A percentile compares a stretch with the other conserved stretches of the same genome.
Conservation (phyloP, 2,888 invertebrate species). For the Standfussiana lucernea region DNA sequence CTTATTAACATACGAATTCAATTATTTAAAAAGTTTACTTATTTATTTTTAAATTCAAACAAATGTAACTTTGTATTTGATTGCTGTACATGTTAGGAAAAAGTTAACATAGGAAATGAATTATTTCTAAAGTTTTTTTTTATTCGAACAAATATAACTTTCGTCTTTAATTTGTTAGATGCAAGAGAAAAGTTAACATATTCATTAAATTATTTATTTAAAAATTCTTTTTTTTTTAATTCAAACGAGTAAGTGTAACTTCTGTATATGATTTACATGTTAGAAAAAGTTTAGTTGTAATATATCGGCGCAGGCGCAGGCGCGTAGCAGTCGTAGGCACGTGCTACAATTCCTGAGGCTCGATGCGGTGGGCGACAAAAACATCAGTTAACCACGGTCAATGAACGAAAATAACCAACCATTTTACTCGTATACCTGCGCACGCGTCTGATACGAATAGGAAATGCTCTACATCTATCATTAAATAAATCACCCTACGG, state of each 20-base stretch:
- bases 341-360: conserved; percentile 57
- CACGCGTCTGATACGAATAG: conserved; percentile 68
- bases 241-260: conserved; percentile 3
- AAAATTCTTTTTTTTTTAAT: not conserved
- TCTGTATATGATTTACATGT: conserved; percentile 40
- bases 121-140: conserved; percentile 10
- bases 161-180: conserved; percentile 41
- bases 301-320: conserved; percentile 56
- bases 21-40: conserved; percentile 16
- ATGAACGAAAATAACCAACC: conserved; percentile 81
- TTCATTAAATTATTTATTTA: conserved; percentile 11
- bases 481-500: conserved; percentile 70
- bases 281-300: conserved; percentile 46
- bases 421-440: conserved; percentile 70
- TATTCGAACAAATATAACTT: conserved; percentile 15
- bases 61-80: conserved; percentile 21
- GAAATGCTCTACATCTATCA: conserved; percentile 68
- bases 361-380: conserved; percentile 76
- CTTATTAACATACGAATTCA: conserved; percentile 30
- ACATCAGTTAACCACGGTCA: conserved; percentile 80
- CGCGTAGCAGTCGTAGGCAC: conserved; percentile 62
- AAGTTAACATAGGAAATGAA: conserved; percentile 29
- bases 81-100: no score
- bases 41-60: not conserved
- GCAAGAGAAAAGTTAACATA: conserved; percentile 38